Evolutionary conservation across 23 tunicate species (phyloP).

Genomic region (Styela plicata): DNA sequence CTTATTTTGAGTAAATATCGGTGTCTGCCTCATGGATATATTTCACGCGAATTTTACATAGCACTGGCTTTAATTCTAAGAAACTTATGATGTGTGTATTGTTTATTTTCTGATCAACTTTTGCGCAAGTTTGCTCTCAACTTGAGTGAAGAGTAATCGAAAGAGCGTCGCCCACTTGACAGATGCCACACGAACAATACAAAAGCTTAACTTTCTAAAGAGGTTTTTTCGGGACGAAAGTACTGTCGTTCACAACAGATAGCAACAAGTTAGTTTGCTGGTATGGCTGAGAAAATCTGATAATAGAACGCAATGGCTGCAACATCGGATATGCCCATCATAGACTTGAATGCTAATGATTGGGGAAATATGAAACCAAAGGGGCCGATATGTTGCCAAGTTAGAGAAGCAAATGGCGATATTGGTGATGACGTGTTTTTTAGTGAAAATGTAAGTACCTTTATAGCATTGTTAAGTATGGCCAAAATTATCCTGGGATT

Average conservation of each 20-base stretch:
- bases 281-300: not conserved
- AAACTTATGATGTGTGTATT: not conserved
- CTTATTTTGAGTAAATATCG: no score
- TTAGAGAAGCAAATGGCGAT: not conserved
- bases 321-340: not conserved
- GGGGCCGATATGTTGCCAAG: not conserved
- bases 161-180: not conserved
- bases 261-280: not conserved
- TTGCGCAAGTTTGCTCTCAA: not conserved
- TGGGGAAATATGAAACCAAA: not conserved
- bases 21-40: no score
- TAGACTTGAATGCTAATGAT: not conserved
- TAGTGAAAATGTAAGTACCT: not conserved
- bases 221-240: not conserved
- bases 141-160: not conserved
- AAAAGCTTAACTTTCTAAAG: not conserved
- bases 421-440: not conserved
- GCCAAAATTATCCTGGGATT: no score
- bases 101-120: not conserved
- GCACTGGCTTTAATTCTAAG: no score
- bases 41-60: no score
- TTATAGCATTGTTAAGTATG: no score
- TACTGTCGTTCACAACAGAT: not conserved
- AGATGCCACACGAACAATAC: not conserved
- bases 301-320: no score